phyloP scores from a whole-genome alignment of 2,113 vertebrate genomes.

The Suricata suricatta region DNA sequence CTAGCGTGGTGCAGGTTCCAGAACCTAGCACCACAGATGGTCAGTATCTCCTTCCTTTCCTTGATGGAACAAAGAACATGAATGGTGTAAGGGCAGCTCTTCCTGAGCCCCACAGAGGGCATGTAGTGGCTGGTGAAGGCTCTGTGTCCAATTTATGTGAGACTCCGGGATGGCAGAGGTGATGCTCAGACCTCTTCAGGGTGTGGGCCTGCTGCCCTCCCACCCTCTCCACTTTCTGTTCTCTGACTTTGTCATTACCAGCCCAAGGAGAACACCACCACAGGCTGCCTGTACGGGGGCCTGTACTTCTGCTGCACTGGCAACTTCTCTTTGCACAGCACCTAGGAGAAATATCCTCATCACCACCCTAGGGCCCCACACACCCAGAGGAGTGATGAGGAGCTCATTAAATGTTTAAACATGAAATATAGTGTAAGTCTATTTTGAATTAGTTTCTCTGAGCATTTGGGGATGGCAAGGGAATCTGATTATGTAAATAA shows the following conservation, averaged over 20 bases:
- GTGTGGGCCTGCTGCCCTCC: not conserved
- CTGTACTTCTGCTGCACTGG: slow-evolving; percentile 59
- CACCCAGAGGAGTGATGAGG: slow-evolving; percentile 64
- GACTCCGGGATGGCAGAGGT: not conserved
- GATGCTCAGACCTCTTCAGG: not conserved
- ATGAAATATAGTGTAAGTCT: slow-evolving; percentile 53
- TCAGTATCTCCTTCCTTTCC: not conserved
- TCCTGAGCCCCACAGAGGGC: not conserved
- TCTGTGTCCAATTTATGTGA: too few species aligned
- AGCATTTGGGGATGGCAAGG: not conserved
- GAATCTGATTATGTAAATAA: slow-evolving; percentile 46
- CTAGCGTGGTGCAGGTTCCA: fast-evolving
- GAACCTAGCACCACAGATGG: not conserved
- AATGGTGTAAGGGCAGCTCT: fast-evolving
- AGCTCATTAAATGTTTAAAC: slow-evolving; percentile 32
- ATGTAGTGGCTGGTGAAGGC: fast-evolving
- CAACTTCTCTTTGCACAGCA: slow-evolving; percentile 52
- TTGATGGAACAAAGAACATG: not conserved
- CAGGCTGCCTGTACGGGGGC: slow-evolving; percentile 38
- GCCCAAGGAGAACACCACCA: slow-evolving; percentile 70
- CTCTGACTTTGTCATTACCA: slow-evolving; percentile 71
- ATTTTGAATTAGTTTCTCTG: slow-evolving; percentile 29
- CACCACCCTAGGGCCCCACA: slow-evolving; percentile 43
- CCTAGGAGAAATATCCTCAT: slow-evolving; percentile 16
- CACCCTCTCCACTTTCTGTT: not conserved